A percentile compares a stretch with the other conserved stretches of the same genome.
phyloP scores from a whole-genome alignment of 2,113 vertebrate genomes.

The Eurystomus gularis region DNA sequence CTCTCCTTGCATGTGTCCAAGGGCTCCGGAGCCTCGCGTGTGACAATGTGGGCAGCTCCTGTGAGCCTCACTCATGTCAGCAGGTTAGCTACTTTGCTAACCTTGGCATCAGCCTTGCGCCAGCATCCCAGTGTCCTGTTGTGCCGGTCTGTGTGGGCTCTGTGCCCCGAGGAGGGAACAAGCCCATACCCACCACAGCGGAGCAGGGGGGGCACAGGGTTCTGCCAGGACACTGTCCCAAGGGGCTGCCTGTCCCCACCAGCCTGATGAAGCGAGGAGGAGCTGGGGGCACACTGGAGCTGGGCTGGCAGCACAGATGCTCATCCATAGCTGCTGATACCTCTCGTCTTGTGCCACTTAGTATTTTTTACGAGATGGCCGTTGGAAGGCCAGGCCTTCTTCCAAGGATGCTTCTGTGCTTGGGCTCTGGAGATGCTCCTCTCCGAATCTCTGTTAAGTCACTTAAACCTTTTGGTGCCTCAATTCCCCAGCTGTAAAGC shows the following conservation, averaged over 20 bases:
- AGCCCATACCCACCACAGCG: not conserved
- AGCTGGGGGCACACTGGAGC: rapidly evolving
- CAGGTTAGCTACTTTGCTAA: not conserved
- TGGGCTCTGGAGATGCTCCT: not conserved
- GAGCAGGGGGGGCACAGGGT: not conserved
- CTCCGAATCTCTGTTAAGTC: not conserved
- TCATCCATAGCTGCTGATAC: not conserved
- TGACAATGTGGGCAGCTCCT: not conserved
- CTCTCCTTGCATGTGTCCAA: rapidly evolving
- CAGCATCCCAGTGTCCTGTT: rapidly evolving
- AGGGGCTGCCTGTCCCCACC: not conserved
- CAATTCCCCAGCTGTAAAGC: not conserved
- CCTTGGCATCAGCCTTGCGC: not conserved
- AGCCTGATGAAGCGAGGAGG: not conserved
- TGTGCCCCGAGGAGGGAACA: not conserved
- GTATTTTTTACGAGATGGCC: not conserved
- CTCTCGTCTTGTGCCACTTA: not conserved
- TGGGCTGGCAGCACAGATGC: not conserved
- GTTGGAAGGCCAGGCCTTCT: not conserved
- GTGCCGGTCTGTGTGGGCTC: rapidly evolving
- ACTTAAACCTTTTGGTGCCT: not conserved
- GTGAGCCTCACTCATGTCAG: not conserved
- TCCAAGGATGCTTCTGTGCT: not conserved
- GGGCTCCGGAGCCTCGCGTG: not conserved
- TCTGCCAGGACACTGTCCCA: not conserved